Percentiles rank a stretch among this genome's conserved stretches.
These are phyloP conservation scores for Cremastinae sp. DNA, from an alignment of 2,888 invertebrate genomes.

Conservation along the genomic window DNA sequence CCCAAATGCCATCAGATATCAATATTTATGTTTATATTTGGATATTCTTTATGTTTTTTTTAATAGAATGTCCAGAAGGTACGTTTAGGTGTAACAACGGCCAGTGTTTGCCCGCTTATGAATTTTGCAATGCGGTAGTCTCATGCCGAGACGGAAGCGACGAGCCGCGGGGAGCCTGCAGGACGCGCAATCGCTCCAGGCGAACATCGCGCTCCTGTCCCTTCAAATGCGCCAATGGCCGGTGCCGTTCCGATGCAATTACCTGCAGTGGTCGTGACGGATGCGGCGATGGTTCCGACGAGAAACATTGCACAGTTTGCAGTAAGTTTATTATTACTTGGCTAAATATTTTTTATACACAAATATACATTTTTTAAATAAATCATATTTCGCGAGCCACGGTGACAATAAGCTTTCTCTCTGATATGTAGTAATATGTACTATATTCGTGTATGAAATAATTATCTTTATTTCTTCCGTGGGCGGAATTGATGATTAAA, in stretches of 20 bases:
- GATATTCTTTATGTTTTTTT: background rate
- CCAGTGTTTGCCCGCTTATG: constrained; percentile 93
- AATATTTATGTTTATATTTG: too few species aligned
- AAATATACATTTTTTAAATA: background rate
- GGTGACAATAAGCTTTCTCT: too few species aligned
- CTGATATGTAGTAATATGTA: too few species aligned
- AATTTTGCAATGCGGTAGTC: constrained; percentile 94
- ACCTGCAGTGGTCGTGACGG: constrained; percentile 95
- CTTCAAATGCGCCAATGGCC: constrained; percentile 91
- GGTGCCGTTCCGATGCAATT: constrained; percentile 93
- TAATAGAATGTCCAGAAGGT: constrained; percentile 87
- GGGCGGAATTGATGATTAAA: too few species aligned
- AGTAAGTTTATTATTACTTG: constrained; percentile 86
- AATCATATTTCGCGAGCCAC: too few species aligned
- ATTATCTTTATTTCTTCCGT: too few species aligned
- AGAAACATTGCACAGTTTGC: constrained; percentile 91
- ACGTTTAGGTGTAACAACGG: constrained; percentile 93
- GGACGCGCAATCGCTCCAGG: constrained; percentile 79
- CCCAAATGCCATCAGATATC: too few species aligned
- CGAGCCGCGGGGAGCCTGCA: constrained; percentile 85
- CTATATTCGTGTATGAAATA: too few species aligned
- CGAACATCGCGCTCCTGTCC: constrained; percentile 86
- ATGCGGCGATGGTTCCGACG: constrained; percentile 95
- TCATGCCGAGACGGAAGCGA: constrained; percentile 94
- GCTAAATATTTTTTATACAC: too few species aligned